Evolutionary conservation across 2,888 invertebrate species (phyloP).

Genomic region (Andrena minutula): DNA sequence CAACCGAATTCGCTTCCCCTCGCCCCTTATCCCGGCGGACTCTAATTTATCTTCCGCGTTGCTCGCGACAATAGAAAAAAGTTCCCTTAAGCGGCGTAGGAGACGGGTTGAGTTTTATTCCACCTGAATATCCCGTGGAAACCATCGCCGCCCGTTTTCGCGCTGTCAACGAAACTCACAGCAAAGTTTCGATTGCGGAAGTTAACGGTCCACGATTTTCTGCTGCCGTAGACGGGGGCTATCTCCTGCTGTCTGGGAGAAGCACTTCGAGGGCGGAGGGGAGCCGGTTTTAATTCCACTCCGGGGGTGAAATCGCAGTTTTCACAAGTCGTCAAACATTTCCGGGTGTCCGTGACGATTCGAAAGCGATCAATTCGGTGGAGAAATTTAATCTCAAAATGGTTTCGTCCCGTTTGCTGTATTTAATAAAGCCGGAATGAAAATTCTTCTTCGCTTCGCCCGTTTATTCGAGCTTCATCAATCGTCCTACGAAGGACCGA

Average conservation of each 20-base stretch:
- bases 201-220: slow-evolving; percentile 26
- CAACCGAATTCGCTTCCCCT: slow-evolving; percentile 48
- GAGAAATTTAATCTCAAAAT: slow-evolving; percentile 15
- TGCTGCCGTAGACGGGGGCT: not conserved
- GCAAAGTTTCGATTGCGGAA: slow-evolving; percentile 49
- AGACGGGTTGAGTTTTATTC: slow-evolving; percentile 1
- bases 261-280: not conserved
- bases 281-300: slow-evolving; percentile 35
- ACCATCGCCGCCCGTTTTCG: slow-evolving; percentile 15
- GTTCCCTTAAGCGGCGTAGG: not conserved
- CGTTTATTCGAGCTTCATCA: slow-evolving; percentile 30
- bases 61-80: slow-evolving; percentile 33
- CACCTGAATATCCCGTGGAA: slow-evolving; percentile 8
- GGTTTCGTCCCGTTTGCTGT: not conserved
- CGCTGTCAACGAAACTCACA: slow-evolving; percentile 33
- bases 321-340: slow-evolving; percentile 27
- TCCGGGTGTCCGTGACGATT: slow-evolving; percentile 35
- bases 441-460: not conserved
- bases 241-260: not conserved
- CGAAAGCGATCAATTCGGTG: slow-evolving; percentile 7
- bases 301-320: not conserved
- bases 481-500: slow-evolving; percentile 2
- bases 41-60: slow-evolving; percentile 63
- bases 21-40: slow-evolving; percentile 37
- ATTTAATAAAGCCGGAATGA: slow-evolving; percentile 15